Conservation (phyloP, 2,113 vertebrate species). For the mouse (Mus musculus) region GRCm39 chr15:8445001-8445500, state of each 20-base stretch:
- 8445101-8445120: not conserved
- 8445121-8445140: not conserved
- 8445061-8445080: not conserved
- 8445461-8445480: slow-evolving; percentile 50
- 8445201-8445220: not conserved
- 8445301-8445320: not conserved
- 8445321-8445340: not conserved
- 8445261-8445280: not conserved
- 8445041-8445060: not conserved
- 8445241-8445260: not conserved
- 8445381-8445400: not conserved
- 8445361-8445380: not conserved
- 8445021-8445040: slow-evolving; percentile 26
- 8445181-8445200: not conserved
- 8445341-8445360: not conserved
- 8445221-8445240: not conserved
- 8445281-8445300: not conserved
- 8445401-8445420: slow-evolving; percentile 43
- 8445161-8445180: too few species aligned
- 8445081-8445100: not conserved
- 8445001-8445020: slow-evolving; percentile 17
- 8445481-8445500: slow-evolving; percentile 48
- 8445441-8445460: slow-evolving; percentile 14
- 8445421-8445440: slow-evolving; percentile 24
- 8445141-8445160: not conserved